Evolutionary conservation across 1,140 invertebrate genomes (phyloP).

Genomic region (Bombus sylvicola): DNA sequence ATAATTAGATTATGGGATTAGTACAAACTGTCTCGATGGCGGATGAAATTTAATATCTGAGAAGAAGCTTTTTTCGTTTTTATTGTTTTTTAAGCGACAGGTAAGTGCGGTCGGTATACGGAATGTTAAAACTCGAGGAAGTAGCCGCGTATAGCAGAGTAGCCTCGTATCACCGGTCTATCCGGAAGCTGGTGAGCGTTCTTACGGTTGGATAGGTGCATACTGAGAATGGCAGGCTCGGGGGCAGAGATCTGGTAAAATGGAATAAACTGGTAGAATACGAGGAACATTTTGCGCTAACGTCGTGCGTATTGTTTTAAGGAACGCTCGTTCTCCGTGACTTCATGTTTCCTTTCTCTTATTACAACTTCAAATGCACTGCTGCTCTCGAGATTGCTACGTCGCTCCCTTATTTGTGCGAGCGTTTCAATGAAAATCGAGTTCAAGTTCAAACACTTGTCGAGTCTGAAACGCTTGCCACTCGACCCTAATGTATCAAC

Average conservation of each 20-base stretch:
- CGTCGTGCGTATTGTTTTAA: background rate
- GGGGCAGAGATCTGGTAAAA: too few relatives aligned
- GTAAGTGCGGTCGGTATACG: too few relatives aligned
- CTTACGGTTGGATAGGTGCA: too few relatives aligned
- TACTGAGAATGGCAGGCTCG: too few relatives aligned
- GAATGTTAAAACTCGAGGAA: background rate
- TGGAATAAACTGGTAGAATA: background rate
- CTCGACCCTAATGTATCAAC: background rate
- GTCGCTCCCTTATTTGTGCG: background rate
- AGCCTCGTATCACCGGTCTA: too few relatives aligned
- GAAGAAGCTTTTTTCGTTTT: too few relatives aligned
- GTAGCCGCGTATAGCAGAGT: too few relatives aligned
- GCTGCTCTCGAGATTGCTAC: background rate
- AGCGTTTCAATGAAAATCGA: background rate
- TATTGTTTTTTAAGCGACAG: background rate
- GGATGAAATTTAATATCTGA: background rate
- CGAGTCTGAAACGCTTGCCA: background rate
- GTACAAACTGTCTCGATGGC: background rate
- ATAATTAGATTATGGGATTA: constrained; percentile 24
- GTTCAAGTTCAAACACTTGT: background rate
- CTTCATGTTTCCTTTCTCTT: background rate
- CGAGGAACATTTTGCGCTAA: background rate
- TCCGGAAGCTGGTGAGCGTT: too few relatives aligned
- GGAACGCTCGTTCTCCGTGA: background rate
- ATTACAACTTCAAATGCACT: background rate